Base-by-base conservation (phyloP, 2,113 vertebrate species). In the Gallinago jamesoni region DNA sequence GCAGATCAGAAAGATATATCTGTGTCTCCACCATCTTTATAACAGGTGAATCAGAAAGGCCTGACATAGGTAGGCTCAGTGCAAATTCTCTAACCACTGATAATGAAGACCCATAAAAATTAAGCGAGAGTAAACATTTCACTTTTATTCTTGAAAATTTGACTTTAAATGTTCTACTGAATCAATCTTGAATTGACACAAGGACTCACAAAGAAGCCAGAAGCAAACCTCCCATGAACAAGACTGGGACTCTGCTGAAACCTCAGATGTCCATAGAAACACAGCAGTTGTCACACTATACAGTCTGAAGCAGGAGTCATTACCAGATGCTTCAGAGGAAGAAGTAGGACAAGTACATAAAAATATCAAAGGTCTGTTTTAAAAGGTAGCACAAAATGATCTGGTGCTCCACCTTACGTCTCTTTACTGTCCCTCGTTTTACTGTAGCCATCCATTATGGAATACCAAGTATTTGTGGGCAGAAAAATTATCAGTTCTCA, bases 181-280 rank as follows among this genome's bases (percentile, higher is more conserved):
- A 53, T 81, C 6, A 50, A 15, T 88, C n/a, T 24, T 50, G 16
- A 75, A 62, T 2, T 39, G 7, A 31, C 15, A 48, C 10, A 50
- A 76, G n/a, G 28, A 20, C 18, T 66, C 2, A 1, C 15, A 69
- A 47, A 68, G 22, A 76, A 69, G 8, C 5, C 39, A 50, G 39
- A 75, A 53, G 5, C 3, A 93, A 72, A 68, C 17, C 0, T 66
- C 4, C 25, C 6, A 8, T 14, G 13, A 70, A 15, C n/a, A 28
- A 14, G 7, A 24, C 14, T 37, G 9, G 6, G 9, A 60, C 23
- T 48, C 18, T 55, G 16, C 23, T 22, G 52, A 75, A 90, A 37
- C 18, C 41, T 7, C 10, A 45, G 48, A 55, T 52, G 28, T 25
- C 19, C 0, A 1, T 1, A 53, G 23, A 31, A 78, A 59, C 2